Conservation (phyloP, 1,140 invertebrate genomes). For the Acromyrmex charruanus region DNA sequence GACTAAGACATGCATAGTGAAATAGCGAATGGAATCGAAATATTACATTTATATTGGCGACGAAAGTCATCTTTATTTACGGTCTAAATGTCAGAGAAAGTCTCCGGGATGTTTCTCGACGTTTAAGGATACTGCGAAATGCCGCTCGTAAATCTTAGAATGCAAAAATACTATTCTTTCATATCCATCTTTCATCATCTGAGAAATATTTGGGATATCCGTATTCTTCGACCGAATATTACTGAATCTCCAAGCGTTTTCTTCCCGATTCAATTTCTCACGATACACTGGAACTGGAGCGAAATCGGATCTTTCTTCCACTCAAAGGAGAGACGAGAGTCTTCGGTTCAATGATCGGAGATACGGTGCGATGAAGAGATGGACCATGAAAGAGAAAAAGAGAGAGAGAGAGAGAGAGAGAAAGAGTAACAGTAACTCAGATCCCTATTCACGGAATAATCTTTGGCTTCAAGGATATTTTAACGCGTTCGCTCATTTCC, state of each 20-base stretch:
- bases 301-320: slow-evolving; percentile 60
- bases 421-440: not conserved
- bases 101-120: not conserved
- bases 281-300: slow-evolving; percentile 48
- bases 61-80: not conserved
- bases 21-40: not conserved
- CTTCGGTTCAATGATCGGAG: slow-evolving; percentile 28
- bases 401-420: not conserved
- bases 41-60: not conserved
- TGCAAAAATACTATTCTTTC: slow-evolving; percentile 2
- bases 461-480: slow-evolving; percentile 56
- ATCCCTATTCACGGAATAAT: slow-evolving; percentile 47
- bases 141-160: not conserved
- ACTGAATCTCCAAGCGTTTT: slow-evolving; percentile 28
- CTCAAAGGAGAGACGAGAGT: not conserved
- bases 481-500: not conserved
- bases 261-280: slow-evolving; percentile 40
- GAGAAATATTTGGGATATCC: slow-evolving; percentile 19
- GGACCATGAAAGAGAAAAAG: not conserved
- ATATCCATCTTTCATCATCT: not conserved
- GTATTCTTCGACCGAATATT: slow-evolving; percentile 6
- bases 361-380: slow-evolving; percentile 2
- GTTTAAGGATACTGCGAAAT: not conserved
- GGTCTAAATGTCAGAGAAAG: not conserved
- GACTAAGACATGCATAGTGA: not conserved